These are phyloP conservation scores for Sciurus vulgaris DNA, from an alignment of 2,797 vertebrate species.

Conservation along the genomic window DNA sequence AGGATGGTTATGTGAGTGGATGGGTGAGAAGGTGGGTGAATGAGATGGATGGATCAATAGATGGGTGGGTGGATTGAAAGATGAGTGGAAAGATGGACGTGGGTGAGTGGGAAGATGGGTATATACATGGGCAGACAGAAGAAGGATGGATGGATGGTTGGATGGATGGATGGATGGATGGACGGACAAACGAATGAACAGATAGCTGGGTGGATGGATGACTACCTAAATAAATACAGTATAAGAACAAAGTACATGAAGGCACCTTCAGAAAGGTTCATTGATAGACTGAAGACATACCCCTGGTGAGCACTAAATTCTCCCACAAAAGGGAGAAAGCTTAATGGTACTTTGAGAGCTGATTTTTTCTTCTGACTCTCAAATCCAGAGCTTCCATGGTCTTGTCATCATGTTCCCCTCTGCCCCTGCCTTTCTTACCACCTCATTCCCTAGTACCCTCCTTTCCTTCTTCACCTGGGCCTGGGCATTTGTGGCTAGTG, in stretches of 20 bases:
- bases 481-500: neutral
- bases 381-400: neutral
- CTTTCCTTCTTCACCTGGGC: neutral
- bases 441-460: neutral
- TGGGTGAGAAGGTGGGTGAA: fast-evolving
- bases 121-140: neutral
- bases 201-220: too few species aligned
- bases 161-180: too few species aligned
- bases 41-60: fast-evolving
- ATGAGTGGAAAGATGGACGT: fast-evolving
- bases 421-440: neutral
- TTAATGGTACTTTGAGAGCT: neutral
- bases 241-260: neutral
- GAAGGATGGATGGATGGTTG: neutral
- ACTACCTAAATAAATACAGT: neutral
- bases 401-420: neutral
- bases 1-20: fast-evolving
- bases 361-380: neutral
- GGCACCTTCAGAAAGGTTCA: neutral
- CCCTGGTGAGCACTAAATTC: neutral
- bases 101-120: fast-evolving
- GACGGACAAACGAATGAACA: fast-evolving
- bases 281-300: neutral
- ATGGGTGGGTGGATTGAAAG: neutral
- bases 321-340: neutral